Evolutionary conservation across 2,797 vertebrate genomes (phyloP).

Genomic region (Pygocentrus nattereri): DNA sequence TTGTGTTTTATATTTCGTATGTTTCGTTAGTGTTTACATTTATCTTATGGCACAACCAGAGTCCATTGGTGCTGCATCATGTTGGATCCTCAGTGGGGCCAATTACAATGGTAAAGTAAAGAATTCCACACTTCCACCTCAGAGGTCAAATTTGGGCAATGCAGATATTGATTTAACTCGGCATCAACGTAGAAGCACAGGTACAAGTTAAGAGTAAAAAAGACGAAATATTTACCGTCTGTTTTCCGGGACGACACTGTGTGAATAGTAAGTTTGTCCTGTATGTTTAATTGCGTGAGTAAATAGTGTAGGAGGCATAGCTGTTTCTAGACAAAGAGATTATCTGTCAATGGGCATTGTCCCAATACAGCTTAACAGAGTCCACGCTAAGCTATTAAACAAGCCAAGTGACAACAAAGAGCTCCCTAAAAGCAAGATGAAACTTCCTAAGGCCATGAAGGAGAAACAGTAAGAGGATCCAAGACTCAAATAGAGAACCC

Average conservation of each 20-base stretch:
- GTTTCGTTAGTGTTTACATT: constrained; percentile 12
- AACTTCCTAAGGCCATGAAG: no score
- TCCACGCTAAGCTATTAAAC: no score
- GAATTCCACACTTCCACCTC: constrained; percentile 63
- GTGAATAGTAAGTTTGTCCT: no score
- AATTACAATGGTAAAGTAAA: constrained; percentile 74
- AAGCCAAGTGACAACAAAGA: no score
- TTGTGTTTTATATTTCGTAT: constrained; percentile 44
- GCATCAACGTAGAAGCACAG: constrained; percentile 46
- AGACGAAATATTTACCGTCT: constrained; percentile 42
- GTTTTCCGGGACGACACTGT: neutral
- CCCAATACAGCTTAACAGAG: no score
- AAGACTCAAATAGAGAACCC: no score
- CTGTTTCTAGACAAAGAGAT: no score
- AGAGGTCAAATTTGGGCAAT: constrained; percentile 7
- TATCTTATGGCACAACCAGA: constrained; percentile 63
- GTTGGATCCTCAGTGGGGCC: constrained; percentile 73
- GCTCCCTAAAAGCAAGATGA: no score
- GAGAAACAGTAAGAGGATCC: no score
- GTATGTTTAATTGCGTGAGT: no score
- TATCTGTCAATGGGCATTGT: no score
- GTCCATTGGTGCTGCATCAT: constrained; percentile 67
- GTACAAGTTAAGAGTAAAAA: constrained; percentile 31
- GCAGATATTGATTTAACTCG: constrained; percentile 32
- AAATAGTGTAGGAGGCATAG: no score